Percentiles rank a stretch among this genome's conserved stretches.
phyloP scores from a whole-genome alignment of 1,140 invertebrate species.

The Bombus vancouverensis region DNA sequence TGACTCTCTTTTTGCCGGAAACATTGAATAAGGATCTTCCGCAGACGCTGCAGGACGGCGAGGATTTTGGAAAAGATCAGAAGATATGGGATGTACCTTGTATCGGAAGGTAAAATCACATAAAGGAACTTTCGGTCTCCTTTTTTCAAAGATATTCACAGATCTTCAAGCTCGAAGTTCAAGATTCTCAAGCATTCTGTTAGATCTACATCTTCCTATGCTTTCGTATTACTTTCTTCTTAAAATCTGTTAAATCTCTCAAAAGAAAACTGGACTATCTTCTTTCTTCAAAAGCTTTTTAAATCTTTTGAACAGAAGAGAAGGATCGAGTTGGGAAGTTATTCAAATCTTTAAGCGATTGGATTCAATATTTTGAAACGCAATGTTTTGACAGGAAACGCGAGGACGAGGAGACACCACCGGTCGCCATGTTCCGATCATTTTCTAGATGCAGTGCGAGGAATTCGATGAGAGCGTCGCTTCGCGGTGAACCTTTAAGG shows the following conservation, averaged over 20 bases:
- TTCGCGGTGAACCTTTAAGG: conserved; percentile 85
- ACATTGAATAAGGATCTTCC: conserved; percentile 92
- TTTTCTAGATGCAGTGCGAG: conserved; percentile 77
- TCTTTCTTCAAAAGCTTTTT: background rate
- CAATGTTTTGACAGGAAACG: conserved; percentile 64
- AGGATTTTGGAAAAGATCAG: conserved; percentile 91
- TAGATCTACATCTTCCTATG: background rate
- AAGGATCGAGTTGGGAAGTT: background rate
- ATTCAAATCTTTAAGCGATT: background rate
- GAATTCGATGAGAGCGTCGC: conserved; percentile 84
- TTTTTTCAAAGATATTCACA: background rate
- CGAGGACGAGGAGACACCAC: conserved; percentile 67
- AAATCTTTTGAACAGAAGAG: background rate
- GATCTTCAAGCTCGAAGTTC: background rate
- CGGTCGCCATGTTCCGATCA: conserved; percentile 71
- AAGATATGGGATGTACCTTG: conserved; percentile 92
- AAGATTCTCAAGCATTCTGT: background rate
- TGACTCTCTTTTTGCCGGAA: conserved; percentile 91
- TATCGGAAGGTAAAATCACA: conserved; percentile 83
- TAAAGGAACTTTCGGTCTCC: background rate
- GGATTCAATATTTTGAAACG: background rate
- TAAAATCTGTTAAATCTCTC: no score
- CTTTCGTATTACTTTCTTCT: no score
- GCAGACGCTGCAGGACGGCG: conserved; percentile 91
- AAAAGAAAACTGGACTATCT: background rate